Base-by-base conservation (phyloP, 2,888 invertebrate species). In the Alviniconcha strummeri region DNA sequence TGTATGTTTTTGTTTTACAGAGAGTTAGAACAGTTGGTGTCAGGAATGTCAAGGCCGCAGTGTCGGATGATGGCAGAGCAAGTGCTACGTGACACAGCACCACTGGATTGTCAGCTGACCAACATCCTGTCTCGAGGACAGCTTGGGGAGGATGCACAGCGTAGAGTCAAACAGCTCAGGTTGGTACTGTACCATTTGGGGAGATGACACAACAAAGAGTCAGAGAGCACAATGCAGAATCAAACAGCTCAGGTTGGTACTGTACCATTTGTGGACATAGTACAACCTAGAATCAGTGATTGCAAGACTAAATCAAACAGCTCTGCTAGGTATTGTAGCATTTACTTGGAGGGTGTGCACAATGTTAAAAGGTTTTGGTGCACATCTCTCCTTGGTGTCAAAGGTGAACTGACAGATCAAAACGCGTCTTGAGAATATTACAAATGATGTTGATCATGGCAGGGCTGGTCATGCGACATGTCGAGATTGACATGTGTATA, bases 81-180 rank as follows among this genome's bases (percentile, higher is more conserved):
- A 52, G 84, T 91, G 13, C 87, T 92, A 19, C 85, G 91, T 15
- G 92, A 92, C 72, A 90, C 90, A 7, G 83, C 88, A 15, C 91
- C 90, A 8, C 87, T 92, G 64, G 92, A 92, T 79, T 89, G 89
- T 74, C 92, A 92, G 86, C 87, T 92, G 71, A 85, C 86, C 55
- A 89, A 89, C 78, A 87, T 92, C n/a, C 84, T 92, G 80, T 89
- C 91, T 1, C 85, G 92, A 7, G 84, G 92, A n/a, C 87, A 91
- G 17, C 86, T 88, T 57, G 89, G 90, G 6, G 90, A 91, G n/a
- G 90, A 91, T n/a, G 89, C 89, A 11, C 80, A 87, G 71, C 84
- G 88, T 13, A 85, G 87, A 69, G 80, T 88, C 56, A 86, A 84
- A n/a, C 86, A 87, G 79, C 86, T 87, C 77, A 86, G 87, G 86